Base-by-base conservation (phyloP, 2,797 vertebrate genomes). In the Ispidina picta region DNA sequence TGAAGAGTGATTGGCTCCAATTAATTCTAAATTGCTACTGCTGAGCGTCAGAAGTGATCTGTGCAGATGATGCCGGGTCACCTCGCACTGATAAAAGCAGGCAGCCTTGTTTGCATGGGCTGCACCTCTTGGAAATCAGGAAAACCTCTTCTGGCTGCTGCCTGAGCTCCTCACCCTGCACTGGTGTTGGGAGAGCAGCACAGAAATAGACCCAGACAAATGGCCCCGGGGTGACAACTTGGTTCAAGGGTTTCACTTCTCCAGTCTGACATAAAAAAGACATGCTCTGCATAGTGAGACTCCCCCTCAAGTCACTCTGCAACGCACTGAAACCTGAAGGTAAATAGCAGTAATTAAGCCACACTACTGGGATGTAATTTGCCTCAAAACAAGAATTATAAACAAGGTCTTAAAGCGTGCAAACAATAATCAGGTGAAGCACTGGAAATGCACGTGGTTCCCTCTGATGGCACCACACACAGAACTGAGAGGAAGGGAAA, bases 141-240 rank as follows among this genome's bases (percentile, higher is more conserved):
- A 29, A 22, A 31, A 25, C 5, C 60, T 37, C 48, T 13, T 17
- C 8, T 13, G 9, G 49, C 9, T 52, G 28, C 6, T 8, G 21
- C 4, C 37, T 3, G n/a, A 41, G 63, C 35, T 56, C n/a, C 54
- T 12, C 6, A 5, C 37, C 17, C 54, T 2, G 23, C 9, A 1
- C 19, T 4, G 8, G 12, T 3, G 12, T 26, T 7, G 11, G 29
- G 8, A 21, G 43, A 5, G 9, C n/a, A 20, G 58, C 6, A 29
- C 35, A 2, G 10, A n/a, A 55, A 25, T 4, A 15, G 1, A 13
- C 54, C 5, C 6, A 8, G 43, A 23, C 21, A n/a, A 20, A 9
- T 6, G 20, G 9, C 39, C 39, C 44, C 1, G 6, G 2, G 15
- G n/a, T 7, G 5, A 16, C 17, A 5, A 12, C 31, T 3, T 14